Base-by-base conservation (phyloP, 2,113 vertebrate species). In the Myotis yumanensis region DNA sequence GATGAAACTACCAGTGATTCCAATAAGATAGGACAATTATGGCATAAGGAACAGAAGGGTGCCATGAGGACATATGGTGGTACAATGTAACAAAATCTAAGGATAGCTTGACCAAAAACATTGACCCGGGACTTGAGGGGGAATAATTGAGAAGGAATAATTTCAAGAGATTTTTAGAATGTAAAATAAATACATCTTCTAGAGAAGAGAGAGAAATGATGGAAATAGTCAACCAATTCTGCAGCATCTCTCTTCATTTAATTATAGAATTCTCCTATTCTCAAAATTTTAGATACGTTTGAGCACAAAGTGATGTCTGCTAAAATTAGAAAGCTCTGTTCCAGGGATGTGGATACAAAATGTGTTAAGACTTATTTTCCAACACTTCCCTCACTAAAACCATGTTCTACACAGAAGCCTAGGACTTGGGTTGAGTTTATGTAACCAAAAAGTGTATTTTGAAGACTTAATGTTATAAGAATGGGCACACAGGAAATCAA, bases 271-370 rank as follows among this genome's bases (percentile, higher is more conserved):
- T 52, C 4, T 83, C 5, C 3, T 23, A 9, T 20, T 86, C 43
- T 91, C n/a, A 71, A 15, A 16, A n/a, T 86, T 68, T 88, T 64
- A 54, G 11, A 22, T 71, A 88, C 4, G 20, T 91, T 30, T 69
- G 30, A 59, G 4, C 0, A 43, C 71, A 37, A 40, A 72, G 87
- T 57, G 1, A 48, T 35, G 1, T 48, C 25, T 86, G 32, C 28
- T 85, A 94, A 86, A 69, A 64, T 80, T 86, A 89, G 64, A 81
- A 89, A 59, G 15, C 37, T 91, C 25, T 91, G 11, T 68, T 73
- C 30, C 16, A 86, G 46, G 40, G 35, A 10, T 91, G 91, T 86
- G n/a, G n/a, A 75, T 23, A 30, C 22, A 69, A 59, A 37, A 35
- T 54, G 57, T 86, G 2, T 32, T 54, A 32, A 75, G 22, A 89